A percentile compares a stretch with the other conserved stretches of the same genome.
Evolutionary conservation across 2,888 invertebrate species (phyloP).

Genomic region (Poecilobothrus nobilitatus): DNA sequence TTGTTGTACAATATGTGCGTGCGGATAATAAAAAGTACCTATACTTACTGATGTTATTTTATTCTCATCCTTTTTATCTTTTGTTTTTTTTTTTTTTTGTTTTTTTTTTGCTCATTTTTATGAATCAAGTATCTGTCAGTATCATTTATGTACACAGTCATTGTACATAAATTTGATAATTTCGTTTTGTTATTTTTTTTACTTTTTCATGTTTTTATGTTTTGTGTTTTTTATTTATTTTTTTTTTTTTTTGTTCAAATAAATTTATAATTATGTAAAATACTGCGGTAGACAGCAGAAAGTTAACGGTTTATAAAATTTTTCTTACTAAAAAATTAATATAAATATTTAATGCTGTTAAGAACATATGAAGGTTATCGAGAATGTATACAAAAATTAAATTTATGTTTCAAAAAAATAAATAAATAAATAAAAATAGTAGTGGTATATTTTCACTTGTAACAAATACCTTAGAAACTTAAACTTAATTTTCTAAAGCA

Average conservation of each 20-base stretch:
- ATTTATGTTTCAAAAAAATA: no score
- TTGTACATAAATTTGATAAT: neutral
- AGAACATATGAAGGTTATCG: no score
- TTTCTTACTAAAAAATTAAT: no score
- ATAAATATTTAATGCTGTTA: no score
- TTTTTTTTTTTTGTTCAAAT: neutral
- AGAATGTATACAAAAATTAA: no score
- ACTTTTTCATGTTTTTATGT: neutral
- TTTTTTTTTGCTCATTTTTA: neutral
- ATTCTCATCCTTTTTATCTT: neutral
- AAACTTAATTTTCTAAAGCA: no score
- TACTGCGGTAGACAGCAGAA: no score
- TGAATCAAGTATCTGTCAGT: conserved; percentile 6
- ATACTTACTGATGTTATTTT: neutral
- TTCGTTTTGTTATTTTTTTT: neutral
- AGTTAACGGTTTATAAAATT: no score
- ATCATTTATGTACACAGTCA: conserved; percentile 3
- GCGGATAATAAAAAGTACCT: neutral
- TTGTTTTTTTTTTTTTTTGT: neutral
- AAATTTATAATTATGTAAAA: neutral
- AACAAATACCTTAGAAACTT: no score
- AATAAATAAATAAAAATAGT: no score
- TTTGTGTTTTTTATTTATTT: neutral
- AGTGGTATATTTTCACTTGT: no score
- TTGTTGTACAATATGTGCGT: neutral